These are phyloP conservation scores for Alsophila aescularia DNA, from an alignment of 2,888 invertebrate genomes.

Conservation along the genomic window DNA sequence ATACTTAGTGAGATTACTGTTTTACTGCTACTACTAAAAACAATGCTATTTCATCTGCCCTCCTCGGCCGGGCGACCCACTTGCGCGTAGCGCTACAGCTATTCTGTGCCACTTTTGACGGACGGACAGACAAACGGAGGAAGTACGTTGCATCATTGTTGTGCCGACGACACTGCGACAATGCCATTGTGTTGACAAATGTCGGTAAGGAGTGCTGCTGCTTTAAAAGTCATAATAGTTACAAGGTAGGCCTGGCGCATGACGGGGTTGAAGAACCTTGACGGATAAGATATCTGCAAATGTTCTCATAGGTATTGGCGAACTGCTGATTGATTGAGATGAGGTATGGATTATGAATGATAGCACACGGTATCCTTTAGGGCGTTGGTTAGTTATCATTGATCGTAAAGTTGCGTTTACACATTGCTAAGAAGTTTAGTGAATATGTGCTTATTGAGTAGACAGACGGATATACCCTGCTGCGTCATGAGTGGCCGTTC, in stretches of 20 bases:
- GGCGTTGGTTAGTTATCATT: too few relatives aligned
- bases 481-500: too few relatives aligned
- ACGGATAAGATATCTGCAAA: too few relatives aligned
- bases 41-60: constrained; percentile 6
- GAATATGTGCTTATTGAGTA: too few relatives aligned
- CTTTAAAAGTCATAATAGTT: constrained; percentile 1
- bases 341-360: too few relatives aligned
- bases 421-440: too few relatives aligned
- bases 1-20: too few relatives aligned
- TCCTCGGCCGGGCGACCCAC: constrained; percentile 26
- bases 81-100: background rate
- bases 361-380: too few relatives aligned
- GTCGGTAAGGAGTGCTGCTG: background rate
- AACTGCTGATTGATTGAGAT: too few relatives aligned
- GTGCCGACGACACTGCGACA: constrained; percentile 16
- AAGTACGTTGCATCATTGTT: constrained; percentile 26
- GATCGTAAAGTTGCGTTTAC: too few relatives aligned
- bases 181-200: constrained; percentile 14
- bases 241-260: constrained; percentile 1
- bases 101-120: background rate
- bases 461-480: too few relatives aligned
- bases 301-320: too few relatives aligned
- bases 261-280: background rate
- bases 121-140: constrained; percentile 29
- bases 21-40: background rate